Evolutionary conservation across 2,113 vertebrate genomes (phyloP).

Genomic region (Syngnathus scovelli): DNA sequence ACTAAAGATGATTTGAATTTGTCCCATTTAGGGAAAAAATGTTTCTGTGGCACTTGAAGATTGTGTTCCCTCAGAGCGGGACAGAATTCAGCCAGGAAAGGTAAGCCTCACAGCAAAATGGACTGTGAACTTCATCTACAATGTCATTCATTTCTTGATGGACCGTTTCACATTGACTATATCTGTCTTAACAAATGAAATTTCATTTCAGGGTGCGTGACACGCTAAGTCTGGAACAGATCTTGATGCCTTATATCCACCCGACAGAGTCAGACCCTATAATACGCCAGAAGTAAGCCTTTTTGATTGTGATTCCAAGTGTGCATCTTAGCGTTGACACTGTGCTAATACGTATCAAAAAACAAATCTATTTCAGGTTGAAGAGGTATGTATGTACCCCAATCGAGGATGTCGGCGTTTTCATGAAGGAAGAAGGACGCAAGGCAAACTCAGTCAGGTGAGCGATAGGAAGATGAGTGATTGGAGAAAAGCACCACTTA

Average conservation of each 20-base stretch:
- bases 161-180: not conserved
- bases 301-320: not conserved
- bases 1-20: conserved; percentile 31
- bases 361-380: conserved; percentile 72
- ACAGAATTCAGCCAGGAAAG: conserved; percentile 82
- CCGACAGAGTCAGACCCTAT: conserved; percentile 85
- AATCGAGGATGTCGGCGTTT: conserved; percentile 73
- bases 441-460: conserved; percentile 79
- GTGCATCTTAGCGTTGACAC: not conserved
- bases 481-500: too few relatives aligned
- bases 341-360: conserved; percentile 25
- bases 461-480: conserved; percentile 19
- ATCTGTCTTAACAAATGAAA: not conserved
- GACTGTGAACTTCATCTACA: too few relatives aligned
- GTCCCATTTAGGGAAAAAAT: conserved; percentile 73
- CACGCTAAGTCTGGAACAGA: conserved; percentile 72
- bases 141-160: not conserved
- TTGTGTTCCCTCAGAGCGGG: conserved; percentile 83
- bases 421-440: conserved; percentile 86
- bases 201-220: conserved; percentile 77
- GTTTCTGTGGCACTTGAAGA: conserved; percentile 91
- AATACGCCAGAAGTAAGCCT: conserved; percentile 78
- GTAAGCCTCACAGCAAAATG: conserved; percentile 57
- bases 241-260: conserved; percentile 83
- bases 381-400: conserved; percentile 75